These are phyloP conservation scores for Aleadryas rufinucha DNA, from an alignment of 2,113 vertebrate species.

Conservation along the genomic window DNA sequence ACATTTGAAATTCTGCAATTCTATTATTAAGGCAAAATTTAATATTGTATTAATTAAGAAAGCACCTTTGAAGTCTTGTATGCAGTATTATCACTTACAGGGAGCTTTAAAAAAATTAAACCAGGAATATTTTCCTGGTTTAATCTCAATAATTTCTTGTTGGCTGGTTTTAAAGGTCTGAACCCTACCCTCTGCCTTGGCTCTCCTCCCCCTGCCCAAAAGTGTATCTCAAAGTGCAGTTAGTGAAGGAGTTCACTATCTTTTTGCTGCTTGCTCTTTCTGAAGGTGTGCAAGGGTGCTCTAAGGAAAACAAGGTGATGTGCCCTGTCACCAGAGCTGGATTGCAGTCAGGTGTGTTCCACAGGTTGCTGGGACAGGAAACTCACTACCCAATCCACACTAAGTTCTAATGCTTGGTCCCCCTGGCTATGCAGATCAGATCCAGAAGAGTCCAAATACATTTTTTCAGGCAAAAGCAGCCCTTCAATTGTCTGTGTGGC, in stretches of 20 bases:
- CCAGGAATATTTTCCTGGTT: background rate
- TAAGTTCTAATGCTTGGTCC: background rate
- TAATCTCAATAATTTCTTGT: background rate
- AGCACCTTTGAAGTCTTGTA: background rate
- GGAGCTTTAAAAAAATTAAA: background rate
- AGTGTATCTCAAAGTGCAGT: background rate
- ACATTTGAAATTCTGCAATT: background rate
- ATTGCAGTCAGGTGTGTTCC: background rate
- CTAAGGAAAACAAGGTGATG: background rate
- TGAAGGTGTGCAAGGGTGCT: background rate
- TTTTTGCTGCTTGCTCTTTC: background rate
- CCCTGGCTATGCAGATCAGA: background rate
- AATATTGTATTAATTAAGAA: conserved; percentile 20
- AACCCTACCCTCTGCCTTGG: background rate
- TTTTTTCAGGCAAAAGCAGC: background rate
- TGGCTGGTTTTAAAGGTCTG: background rate
- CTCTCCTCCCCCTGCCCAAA: background rate
- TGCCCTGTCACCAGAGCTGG: background rate
- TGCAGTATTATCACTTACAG: background rate
- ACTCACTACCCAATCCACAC: background rate
- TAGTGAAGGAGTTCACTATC: background rate
- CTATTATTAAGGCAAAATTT: conserved; percentile 4
- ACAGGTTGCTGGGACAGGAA: background rate
- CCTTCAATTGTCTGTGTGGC: background rate
- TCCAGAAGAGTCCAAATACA: background rate